Percentiles rank a stretch among this genome's conserved stretches.
phyloP scores from a whole-genome alignment of 2,888 invertebrate genomes.

The Andrena chrysosceles region DNA sequence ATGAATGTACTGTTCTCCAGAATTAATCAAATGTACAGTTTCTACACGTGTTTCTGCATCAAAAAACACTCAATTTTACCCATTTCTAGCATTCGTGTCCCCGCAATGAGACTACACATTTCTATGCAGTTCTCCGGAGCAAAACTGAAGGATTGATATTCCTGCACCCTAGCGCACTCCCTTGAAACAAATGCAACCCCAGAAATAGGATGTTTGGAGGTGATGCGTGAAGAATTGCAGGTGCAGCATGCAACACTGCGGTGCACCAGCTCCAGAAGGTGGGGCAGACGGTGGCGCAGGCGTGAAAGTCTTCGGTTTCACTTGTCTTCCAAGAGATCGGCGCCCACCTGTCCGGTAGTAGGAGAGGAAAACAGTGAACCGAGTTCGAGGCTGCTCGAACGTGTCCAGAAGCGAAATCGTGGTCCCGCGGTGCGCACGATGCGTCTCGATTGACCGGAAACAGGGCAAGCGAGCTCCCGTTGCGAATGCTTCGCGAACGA shows the following conservation, averaged over 20 bases:
- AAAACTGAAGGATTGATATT: not conserved
- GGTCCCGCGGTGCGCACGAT: slow-evolving; percentile 49
- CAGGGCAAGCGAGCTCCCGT: slow-evolving; percentile 2
- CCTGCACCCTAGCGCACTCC: not conserved
- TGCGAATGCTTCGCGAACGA: slow-evolving; percentile 1
- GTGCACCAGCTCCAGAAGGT: slow-evolving; percentile 29
- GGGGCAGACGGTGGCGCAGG: slow-evolving; percentile 43
- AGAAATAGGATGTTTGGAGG: not conserved
- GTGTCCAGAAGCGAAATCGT: slow-evolving; percentile 61
- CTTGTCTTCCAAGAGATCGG: slow-evolving; percentile 54
- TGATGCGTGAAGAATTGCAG: slow-evolving; percentile 1
- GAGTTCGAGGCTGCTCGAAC: slow-evolving; percentile 22
- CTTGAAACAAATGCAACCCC: not conserved
- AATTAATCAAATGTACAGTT: no score
- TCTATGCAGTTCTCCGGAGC: no score
- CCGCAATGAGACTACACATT: no score
- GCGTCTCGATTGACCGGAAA: slow-evolving; percentile 46
- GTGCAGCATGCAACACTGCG: not conserved
- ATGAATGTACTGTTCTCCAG: no score
- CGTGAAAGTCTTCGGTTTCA: slow-evolving; percentile 66
- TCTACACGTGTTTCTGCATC: no score
- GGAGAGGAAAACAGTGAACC: slow-evolving; percentile 50
- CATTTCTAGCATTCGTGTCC: no score
- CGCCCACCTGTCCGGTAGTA: slow-evolving; percentile 34
- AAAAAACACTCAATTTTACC: no score